phyloP scores from a whole-genome alignment of 2,888 invertebrate genomes.

The Macrophya annulata region DNA sequence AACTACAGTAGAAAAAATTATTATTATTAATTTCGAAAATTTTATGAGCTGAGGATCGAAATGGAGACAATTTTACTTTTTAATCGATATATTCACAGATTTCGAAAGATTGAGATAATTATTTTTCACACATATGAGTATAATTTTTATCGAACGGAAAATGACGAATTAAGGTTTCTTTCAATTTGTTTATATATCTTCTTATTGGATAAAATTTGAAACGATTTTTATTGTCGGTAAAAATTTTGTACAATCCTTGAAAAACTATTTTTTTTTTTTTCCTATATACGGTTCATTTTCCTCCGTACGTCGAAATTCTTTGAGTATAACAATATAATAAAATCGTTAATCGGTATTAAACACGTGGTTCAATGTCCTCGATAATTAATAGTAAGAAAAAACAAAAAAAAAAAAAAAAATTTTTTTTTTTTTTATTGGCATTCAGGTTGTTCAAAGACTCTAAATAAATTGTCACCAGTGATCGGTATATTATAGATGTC shows the following conservation, averaged over 20 bases:
- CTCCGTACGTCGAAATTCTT: background rate
- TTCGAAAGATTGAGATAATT: too few species aligned
- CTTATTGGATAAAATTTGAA: background rate
- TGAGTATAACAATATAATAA: background rate
- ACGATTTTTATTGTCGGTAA: background rate
- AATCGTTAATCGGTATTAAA: background rate
- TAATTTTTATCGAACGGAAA: too few species aligned
- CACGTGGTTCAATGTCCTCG: conserved; percentile 17
- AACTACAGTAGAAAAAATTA: too few species aligned
- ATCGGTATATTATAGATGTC: background rate
- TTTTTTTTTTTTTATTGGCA: conserved; percentile 9
- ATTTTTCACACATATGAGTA: too few species aligned
- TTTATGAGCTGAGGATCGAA: too few species aligned
- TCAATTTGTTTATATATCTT: too few species aligned
- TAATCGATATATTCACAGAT: too few species aligned
- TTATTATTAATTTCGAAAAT: too few species aligned
- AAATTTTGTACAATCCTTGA: background rate
- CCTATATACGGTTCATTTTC: background rate
- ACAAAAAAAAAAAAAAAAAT: too few species aligned
- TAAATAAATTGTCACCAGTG: background rate
- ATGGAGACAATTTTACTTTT: too few species aligned
- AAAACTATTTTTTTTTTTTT: background rate
- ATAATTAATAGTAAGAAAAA: background rate
- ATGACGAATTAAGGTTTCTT: too few species aligned
- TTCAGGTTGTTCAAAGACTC: conserved; percentile 36